phyloP scores from a whole-genome alignment of 2,113 vertebrate species.

The Gallinago paraguaiae region DNA sequence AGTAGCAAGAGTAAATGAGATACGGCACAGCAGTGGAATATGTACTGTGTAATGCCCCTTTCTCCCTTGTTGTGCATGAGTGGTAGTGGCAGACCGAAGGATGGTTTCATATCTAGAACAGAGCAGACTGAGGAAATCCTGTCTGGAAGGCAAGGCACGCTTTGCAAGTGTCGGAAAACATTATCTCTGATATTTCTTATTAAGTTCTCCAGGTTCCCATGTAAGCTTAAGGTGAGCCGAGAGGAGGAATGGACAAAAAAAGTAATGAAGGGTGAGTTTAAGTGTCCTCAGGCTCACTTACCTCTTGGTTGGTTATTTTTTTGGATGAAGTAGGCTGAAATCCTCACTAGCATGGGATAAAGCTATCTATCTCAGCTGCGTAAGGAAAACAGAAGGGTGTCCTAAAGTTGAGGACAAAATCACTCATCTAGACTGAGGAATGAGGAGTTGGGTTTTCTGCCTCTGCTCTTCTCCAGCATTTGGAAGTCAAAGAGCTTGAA shows the following conservation, averaged over 20 bases:
- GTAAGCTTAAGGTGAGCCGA: neutral
- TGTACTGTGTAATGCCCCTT: conserved; percentile 2
- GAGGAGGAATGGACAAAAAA: neutral
- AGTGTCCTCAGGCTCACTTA: rapidly evolving
- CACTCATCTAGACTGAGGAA: neutral
- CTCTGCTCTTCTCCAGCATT: neutral
- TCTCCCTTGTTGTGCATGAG: conserved; percentile 39
- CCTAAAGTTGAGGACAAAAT: neutral
- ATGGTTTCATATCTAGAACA: conserved; percentile 13
- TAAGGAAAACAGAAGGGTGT: neutral
- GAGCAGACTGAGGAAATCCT: conserved; percentile 40
- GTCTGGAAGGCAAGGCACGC: conserved; percentile 36
- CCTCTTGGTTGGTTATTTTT: neutral
- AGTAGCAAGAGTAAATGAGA: conserved; percentile 53
- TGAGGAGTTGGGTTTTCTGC: neutral
- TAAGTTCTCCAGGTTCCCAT: neutral
- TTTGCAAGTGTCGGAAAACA: conserved; percentile 16
- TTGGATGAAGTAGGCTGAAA: neutral
- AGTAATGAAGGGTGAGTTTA: neutral
- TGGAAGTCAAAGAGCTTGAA: too few relatives aligned
- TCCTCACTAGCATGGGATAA: neutral
- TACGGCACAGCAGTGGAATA: conserved; percentile 4
- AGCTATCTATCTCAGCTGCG: neutral
- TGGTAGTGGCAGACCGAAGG: conserved; percentile 10
- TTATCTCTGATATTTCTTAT: conserved; percentile 39